Evolutionary conservation across 2,888 invertebrate genomes (phyloP).

Genomic region (Drosophila rubida): DNA sequence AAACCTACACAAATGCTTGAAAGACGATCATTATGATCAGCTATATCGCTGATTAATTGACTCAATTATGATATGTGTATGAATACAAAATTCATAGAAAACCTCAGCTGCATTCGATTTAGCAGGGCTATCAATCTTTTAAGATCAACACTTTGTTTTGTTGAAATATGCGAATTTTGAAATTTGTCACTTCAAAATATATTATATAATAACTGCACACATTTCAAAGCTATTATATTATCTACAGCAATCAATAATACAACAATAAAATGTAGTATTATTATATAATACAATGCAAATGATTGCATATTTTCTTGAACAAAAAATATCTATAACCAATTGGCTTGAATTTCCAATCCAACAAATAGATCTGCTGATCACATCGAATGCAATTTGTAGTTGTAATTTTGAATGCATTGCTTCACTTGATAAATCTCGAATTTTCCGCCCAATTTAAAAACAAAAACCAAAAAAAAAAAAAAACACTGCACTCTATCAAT

Average conservation of each 20-base stretch:
- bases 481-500: constrained; percentile 2
- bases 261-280: no score
- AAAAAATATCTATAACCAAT: no score
- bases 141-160: background rate
- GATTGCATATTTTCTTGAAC: no score
- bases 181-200: background rate
- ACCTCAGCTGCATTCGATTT: background rate
- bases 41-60: background rate
- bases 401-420: background rate
- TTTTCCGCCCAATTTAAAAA: background rate
- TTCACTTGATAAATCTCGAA: background rate
- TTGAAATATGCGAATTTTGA: background rate
- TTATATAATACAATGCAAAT: no score
- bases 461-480: background rate
- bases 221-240: no score
- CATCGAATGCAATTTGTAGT: no score
- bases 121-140: background rate
- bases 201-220: background rate
- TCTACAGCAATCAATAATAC: no score
- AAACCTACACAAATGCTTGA: background rate
- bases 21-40: background rate
- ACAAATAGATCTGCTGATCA: no score
- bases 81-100: no score
- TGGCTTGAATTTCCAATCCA: no score
- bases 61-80: no score